Base-by-base conservation (phyloP, 2,113 vertebrate species). In the Dromiciops gliroides region DNA sequence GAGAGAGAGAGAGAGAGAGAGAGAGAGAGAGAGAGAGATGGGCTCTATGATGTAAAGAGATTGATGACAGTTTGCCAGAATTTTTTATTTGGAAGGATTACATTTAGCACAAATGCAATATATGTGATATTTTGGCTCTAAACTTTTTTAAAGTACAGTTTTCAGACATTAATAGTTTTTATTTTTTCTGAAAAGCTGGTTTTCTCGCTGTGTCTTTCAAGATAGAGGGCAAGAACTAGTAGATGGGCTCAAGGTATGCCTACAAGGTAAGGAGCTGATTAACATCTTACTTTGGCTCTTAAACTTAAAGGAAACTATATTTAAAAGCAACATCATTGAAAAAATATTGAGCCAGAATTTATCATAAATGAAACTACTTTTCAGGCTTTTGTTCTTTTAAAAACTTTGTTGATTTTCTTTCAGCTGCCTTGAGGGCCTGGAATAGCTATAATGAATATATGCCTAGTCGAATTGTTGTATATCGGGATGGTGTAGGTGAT, bases 401-500 rank as follows among this genome's bases (percentile, higher is more conserved):
- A 51, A 47, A 28, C 44, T 9, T 52, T 28, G 47, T 91, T 51
- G 90, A 91, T 50, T 91, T 47, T 31, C 51, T 97, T 95, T 0
- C 96, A 99, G 99, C 95, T 93, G 99, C 99, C 0, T 97, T 99
- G 3, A 99, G 99, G 92, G 98, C 98, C 0, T 99, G 99, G 98
- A 97, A 97, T 50, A 99, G 98, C 83, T 98, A 98, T 97, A 99
- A 99, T 56, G 98, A 97, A 7, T 98, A 97, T 95, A 98, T 99
- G 96, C 99, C 99, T 0, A 98, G 99, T 28, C 99, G 99, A 16
- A 99, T 99, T 95, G 98, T 99, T 0, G 99, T 99, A 95, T 99
- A 99, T 95, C 98, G 99, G 7, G 99, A 99, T 44, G 99, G 99
- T 0, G 99, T 99, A 10, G 99, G 99, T 1, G 99, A 99, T 0